Conservation (phyloP, 2,113 vertebrate genomes). For the Anoplopoma fimbria region DNA sequence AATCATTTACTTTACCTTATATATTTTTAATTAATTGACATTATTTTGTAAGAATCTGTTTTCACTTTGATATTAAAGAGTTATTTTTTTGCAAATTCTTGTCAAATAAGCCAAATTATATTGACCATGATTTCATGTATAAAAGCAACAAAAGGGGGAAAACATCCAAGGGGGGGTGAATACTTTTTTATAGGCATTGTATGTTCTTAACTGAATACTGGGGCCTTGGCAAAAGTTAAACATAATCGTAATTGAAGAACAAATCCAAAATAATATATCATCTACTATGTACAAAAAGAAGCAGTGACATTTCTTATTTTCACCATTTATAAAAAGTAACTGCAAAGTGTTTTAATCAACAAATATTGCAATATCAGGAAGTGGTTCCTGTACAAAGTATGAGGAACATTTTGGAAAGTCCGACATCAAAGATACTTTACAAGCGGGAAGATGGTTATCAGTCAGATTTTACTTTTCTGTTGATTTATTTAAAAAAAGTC, state of each 20-base stretch:
- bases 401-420: not conserved
- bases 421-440: not conserved
- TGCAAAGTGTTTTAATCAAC: not conserved
- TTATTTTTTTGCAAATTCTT: no score
- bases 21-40: no score
- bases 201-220: not conserved
- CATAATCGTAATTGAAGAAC: not conserved
- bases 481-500: not conserved
- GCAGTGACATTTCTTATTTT: no score
- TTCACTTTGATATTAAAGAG: no score
- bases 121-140: no score
- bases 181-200: no score
- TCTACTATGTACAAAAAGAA: not conserved
- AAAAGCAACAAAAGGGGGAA: no score
- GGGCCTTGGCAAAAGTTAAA: not conserved
- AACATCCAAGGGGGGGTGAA: no score
- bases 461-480: not conserved
- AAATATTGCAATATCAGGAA: no score
- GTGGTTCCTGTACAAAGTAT: not conserved
- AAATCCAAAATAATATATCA: not conserved
- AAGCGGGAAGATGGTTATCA: not conserved
- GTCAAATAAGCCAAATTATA: no score
- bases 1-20: no score
- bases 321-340: not conserved
- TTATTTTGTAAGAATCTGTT: no score